Percentiles rank a stretch among this genome's conserved stretches.
Evolutionary conservation across 2,797 vertebrate genomes (phyloP).

Genomic region (Apogon talboti): DNA sequence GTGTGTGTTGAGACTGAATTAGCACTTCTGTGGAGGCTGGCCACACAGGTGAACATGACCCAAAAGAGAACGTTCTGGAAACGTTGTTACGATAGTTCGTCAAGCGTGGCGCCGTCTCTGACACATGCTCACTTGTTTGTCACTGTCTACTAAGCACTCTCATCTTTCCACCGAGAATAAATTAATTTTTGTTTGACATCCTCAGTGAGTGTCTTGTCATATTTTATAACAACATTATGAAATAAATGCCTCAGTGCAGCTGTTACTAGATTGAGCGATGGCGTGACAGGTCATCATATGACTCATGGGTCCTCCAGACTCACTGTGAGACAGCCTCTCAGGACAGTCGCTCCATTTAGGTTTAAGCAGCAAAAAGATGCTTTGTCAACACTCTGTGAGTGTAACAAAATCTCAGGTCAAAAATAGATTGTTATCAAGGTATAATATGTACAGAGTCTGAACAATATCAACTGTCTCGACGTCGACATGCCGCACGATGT

Average conservation of each 20-base stretch:
- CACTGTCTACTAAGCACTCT: constrained; percentile 69
- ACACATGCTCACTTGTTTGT: constrained; percentile 64
- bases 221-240: constrained; percentile 14
- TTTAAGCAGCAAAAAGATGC: constrained; percentile 32
- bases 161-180: constrained; percentile 77
- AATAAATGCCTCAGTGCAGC: constrained; percentile 24
- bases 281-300: constrained; percentile 38
- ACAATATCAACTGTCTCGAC: constrained; percentile 12
- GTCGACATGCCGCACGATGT: background rate
- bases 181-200: constrained; percentile 71
- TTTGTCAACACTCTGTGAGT: constrained; percentile 22
- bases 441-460: constrained; percentile 12
- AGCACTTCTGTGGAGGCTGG: constrained; percentile 69
- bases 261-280: constrained; percentile 10
- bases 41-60: constrained; percentile 61
- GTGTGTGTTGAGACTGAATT: constrained; percentile 45
- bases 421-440: constrained; percentile 32
- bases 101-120: constrained; percentile 36
- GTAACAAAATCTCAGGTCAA: constrained; percentile 34
- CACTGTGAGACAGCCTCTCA: constrained; percentile 19
- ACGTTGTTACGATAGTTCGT: constrained; percentile 47
- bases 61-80: constrained; percentile 72
- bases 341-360: constrained; percentile 43
- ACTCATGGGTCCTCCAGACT: constrained; percentile 43
- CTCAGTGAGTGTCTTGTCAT: constrained; percentile 47